Percentiles rank a stretch among this genome's conserved stretches.
phyloP scores from a whole-genome alignment of 2,888 invertebrate species.

The Lasius platythorax region DNA sequence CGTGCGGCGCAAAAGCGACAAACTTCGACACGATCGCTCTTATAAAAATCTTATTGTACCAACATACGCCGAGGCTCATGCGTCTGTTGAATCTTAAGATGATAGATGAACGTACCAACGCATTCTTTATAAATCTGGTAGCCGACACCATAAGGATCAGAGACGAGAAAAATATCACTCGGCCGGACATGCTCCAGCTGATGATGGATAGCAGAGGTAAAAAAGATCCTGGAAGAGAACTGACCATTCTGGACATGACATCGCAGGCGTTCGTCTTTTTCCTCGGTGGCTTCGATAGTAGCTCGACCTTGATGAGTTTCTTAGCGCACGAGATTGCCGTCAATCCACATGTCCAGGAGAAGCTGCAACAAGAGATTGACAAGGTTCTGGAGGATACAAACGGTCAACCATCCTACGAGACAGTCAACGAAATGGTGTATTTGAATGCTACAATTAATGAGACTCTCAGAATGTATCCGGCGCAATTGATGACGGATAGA shows the following conservation, averaged over 20 bases:
- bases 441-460: conserved; percentile 87
- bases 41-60: conserved; percentile 67
- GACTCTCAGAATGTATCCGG: conserved; percentile 77
- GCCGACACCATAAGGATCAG: conserved; percentile 67
- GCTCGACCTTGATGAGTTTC: conserved; percentile 75
- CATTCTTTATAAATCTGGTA: conserved; percentile 72
- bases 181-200: conserved; percentile 88
- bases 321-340: conserved; percentile 77
- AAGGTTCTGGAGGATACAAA: conserved; percentile 58
- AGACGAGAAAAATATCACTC: conserved; percentile 73
- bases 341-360: conserved; percentile 85
- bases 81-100: conserved; percentile 65
- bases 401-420: conserved; percentile 84
- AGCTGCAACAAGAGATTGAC: conserved; percentile 83
- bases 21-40: conserved; percentile 48
- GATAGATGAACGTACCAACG: conserved; percentile 22
- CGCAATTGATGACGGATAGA: conserved; percentile 76
- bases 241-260: conserved; percentile 83
- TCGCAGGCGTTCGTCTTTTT: conserved; percentile 85
- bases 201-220: conserved; percentile 85
- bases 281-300: conserved; percentile 79
- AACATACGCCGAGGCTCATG: conserved; percentile 55
- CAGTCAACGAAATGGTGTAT: conserved; percentile 86
- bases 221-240: conserved; percentile 44
- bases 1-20: conserved; percentile 67